A percentile compares a stretch with the other conserved stretches of the same genome.
Conservation (phyloP, 2,888 invertebrate genomes). For the Cheilosia soror region DNA sequence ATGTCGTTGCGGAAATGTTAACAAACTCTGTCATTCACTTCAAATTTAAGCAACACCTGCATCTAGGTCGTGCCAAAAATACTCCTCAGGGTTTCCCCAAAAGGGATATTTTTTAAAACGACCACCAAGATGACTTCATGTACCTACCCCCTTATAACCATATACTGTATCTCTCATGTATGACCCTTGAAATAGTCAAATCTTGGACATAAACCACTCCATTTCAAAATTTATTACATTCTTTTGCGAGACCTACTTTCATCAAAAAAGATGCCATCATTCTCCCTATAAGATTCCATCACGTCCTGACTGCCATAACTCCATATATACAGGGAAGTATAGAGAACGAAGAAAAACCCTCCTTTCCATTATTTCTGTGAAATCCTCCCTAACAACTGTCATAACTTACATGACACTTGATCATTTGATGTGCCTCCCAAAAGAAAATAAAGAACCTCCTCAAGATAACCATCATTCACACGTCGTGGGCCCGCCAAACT, state of each 20-base stretch:
- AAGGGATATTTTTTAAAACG: too few relatives aligned
- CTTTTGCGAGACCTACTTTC: not conserved
- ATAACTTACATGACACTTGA: slow-evolving; percentile 75
- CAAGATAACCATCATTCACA: slow-evolving; percentile 72
- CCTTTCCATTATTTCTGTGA: slow-evolving; percentile 54
- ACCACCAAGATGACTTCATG: too few relatives aligned
- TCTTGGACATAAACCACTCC: slow-evolving; percentile 1
- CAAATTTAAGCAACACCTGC: too few relatives aligned
- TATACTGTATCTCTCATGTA: not conserved
- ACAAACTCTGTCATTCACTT: too few relatives aligned
- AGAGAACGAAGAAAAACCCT: not conserved
- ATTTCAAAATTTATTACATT: slow-evolving; percentile 7
- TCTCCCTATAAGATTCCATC: slow-evolving; percentile 29
- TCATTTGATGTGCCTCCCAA: slow-evolving; percentile 47
- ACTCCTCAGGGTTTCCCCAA: too few relatives aligned
- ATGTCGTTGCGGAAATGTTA: too few relatives aligned
- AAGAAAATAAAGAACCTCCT: slow-evolving; percentile 37
- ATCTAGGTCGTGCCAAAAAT: too few relatives aligned
- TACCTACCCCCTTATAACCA: too few relatives aligned
- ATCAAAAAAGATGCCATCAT: slow-evolving; percentile 34
- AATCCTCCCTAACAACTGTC: slow-evolving; percentile 70
- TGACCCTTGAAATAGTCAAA: not conserved
- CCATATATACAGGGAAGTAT: slow-evolving; percentile 23
- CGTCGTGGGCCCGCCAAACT: slow-evolving; percentile 41
- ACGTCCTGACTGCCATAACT: slow-evolving; percentile 55